phyloP scores from a whole-genome alignment of 2,113 vertebrate genomes.

The Callaeas wilsoni region DNA sequence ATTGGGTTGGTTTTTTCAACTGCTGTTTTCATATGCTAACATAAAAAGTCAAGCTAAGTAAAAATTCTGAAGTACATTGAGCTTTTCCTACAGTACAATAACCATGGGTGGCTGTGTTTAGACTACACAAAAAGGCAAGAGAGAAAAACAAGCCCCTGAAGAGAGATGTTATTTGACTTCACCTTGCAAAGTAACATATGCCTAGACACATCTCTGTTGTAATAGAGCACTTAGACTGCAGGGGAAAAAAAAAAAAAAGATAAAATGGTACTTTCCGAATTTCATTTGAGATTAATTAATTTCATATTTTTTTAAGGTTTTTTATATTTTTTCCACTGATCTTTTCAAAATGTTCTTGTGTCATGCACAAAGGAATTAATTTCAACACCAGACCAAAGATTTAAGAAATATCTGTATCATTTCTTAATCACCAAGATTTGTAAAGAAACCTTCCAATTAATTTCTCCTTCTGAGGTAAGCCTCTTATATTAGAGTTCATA shows the following conservation, averaged over 20 bases:
- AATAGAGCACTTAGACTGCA: background rate
- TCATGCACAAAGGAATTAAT: background rate
- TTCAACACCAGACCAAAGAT: background rate
- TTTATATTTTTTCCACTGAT: background rate
- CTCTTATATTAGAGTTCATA: background rate
- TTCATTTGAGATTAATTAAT: background rate
- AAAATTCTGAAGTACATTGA: background rate
- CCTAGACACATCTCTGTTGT: background rate
- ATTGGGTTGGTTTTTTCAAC: background rate
- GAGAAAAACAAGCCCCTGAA: background rate
- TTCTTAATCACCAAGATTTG: background rate
- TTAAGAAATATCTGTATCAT: background rate
- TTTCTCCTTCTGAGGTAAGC: background rate
- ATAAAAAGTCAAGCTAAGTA: background rate
- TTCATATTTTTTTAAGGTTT: background rate
- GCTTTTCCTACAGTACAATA: background rate
- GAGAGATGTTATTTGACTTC: background rate
- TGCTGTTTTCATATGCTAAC: background rate
- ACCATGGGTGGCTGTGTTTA: background rate
- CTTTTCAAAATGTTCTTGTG: background rate
- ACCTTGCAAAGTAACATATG: slow-evolving; percentile 11
- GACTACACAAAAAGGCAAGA: background rate
- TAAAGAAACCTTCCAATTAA: background rate
- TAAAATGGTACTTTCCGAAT: background rate
- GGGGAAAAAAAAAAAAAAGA: too few relatives aligned